These are phyloP conservation scores for Patiria miniata DNA, from an alignment of 35 echinoderm and acorn worm genomes.

Conservation along the genomic window DNA sequence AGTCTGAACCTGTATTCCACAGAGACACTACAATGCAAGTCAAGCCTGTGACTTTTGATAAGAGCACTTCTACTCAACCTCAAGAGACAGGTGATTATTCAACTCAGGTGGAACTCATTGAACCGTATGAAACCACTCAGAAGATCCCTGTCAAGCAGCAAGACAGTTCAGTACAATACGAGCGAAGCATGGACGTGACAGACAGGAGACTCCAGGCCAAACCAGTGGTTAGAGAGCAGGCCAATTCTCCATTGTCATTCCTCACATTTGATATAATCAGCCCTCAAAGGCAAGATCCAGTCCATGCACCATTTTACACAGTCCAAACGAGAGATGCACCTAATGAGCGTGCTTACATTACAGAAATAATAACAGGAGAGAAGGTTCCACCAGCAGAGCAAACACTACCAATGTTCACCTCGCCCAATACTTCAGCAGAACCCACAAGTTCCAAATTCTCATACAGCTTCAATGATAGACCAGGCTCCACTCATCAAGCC, in stretches of 20 bases:
- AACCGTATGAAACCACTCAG: neutral
- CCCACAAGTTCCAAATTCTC: neutral
- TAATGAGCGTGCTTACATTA: neutral
- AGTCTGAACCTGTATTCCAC: constrained; percentile 26
- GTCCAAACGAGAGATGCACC: neutral
- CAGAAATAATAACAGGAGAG: neutral
- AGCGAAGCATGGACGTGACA: neutral
- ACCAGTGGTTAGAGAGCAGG: constrained; percentile 33
- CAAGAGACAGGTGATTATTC: neutral
- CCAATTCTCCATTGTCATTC: constrained; percentile 34
- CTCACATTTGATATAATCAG: neutral
- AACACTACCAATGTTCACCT: neutral
- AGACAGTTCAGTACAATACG: constrained; percentile 18
- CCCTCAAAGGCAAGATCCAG: neutral
- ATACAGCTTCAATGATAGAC: neutral
- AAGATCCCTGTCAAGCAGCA: neutral
- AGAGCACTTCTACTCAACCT: constrained; percentile 18
- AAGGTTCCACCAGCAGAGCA: neutral
- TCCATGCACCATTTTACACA: neutral
- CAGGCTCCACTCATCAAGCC: neutral
- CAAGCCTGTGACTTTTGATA: constrained; percentile 25
- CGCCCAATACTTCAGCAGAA: neutral
- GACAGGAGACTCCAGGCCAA: constrained; percentile 13
- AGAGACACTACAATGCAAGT: constrained; percentile 36
- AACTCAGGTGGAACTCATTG: neutral